Evolutionary conservation across 2,113 vertebrate species (phyloP), one percentile per base, ranked within the genome.

Genomic region (Lepisosteus oculatus): DNA sequence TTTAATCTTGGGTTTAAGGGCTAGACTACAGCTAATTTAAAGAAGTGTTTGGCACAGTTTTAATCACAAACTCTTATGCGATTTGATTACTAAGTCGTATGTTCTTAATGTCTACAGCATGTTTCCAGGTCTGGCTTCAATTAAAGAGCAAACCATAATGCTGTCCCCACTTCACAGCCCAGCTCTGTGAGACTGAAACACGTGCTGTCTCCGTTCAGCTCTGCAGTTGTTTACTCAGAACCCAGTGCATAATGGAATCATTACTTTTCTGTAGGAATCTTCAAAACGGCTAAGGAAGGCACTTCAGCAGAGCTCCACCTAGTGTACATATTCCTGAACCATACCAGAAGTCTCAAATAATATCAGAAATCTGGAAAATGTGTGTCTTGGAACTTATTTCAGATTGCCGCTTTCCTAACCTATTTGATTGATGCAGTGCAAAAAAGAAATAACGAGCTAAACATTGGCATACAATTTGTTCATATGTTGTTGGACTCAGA

Each of bases 21-120:
- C 67, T 57, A 81, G 76, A 77, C 69, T 42, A 71, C 55, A 44
- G 45, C 55, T 65, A 55, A 74, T 76, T 69, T 70, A 76, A 72
- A 72, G 68, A 75, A 68, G 70, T 77, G 51, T 43, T 51, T 72
- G 69, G 69, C 43, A 55, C 55, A 68, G 51, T 73, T 80, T 77
- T 75, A 78, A 78, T 78, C 72, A 73, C 71, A 69, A 71, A 55
- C 45, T 64, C 76, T 77, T 77, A 79, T 75, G 71, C 68, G 74
- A 72, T 73, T 78, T 71, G 72, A 74, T 79, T 72, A 77, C 71
- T 72, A 73, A 67, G 70, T 74, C 79, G 76, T 77, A 78, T 65
- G 75, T 45, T 47, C 72, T 66, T 83, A 76, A 83, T 78, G 71
- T 79, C 72, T 80, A 63, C 74, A 79, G 72, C 70, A 77, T 81